Evolutionary conservation across 2,888 invertebrate genomes (phyloP).

Genomic region (Scaptomyza polygonia): DNA sequence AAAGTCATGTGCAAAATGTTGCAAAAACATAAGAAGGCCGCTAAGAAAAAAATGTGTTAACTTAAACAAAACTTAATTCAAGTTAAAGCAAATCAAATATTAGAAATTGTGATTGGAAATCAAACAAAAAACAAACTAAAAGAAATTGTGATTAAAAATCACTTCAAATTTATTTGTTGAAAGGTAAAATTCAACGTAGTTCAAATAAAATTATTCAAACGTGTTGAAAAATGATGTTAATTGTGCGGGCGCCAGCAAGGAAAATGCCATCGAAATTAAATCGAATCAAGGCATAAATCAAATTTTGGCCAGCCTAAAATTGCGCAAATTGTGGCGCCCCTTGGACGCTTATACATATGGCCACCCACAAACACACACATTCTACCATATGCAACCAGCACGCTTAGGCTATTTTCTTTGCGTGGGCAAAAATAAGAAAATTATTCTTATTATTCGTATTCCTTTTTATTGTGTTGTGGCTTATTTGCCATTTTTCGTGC

Average conservation of each 20-base stretch:
- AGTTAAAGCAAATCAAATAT: neutral
- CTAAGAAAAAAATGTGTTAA: conserved; percentile 18
- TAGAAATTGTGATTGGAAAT: neutral
- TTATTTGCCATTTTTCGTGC: conserved; percentile 17
- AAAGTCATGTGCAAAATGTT: conserved; percentile 17
- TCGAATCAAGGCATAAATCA: conserved; percentile 59
- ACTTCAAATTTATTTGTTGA: neutral
- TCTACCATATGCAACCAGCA: conserved; percentile 6
- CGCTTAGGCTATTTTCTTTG: conserved; percentile 29
- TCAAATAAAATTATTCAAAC: neutral
- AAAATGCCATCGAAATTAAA: conserved; percentile 34
- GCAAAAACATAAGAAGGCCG: neutral
- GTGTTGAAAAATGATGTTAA: conserved; percentile 3
- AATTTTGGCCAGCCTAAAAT: conserved; percentile 66
- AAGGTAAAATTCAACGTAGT: conserved; percentile 13
- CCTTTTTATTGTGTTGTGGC: conserved; percentile 35
- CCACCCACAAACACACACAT: conserved; percentile 37
- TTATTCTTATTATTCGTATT: conserved; percentile 46
- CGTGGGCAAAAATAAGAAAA: conserved; percentile 43
- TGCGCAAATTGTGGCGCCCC: conserved; percentile 73
- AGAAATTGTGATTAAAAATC: neutral
- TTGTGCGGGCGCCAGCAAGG: conserved; percentile 10
- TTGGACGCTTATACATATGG: conserved; percentile 56
- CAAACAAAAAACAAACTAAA: neutral
- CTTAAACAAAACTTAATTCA: too few relatives aligned